Evolutionary conservation across 2,113 vertebrate species (phyloP), one percentile per base, ranked within the genome.

Genomic region (Helogale parvula): DNA sequence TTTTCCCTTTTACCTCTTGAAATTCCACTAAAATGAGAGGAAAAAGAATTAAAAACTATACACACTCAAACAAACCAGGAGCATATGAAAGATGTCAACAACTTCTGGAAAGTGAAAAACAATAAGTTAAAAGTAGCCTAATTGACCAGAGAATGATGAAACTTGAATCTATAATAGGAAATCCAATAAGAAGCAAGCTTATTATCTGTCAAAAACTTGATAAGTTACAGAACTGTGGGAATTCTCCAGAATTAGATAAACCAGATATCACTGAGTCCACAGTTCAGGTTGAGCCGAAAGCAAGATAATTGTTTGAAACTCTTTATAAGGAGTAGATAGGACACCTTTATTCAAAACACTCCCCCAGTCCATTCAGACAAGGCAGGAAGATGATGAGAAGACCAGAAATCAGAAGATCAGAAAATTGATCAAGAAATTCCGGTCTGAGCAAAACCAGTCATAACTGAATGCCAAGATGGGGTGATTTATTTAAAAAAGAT

Each of bases 41-140:
- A 80, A 96, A 91, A 41, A 7, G 21, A 88, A 52, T 88, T 80
- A 74, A 88, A 96, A 92, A 71, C 21, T 45, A 80, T 63, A 77
- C 45, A 33, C 27, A 77, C 74, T 52, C 19, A 47, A 15, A 3
- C n/a, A 82, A 71, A 7, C 13, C 27, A 29, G 47, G 35, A 93
- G 83, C 50, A 85, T 71, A 71, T 86, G 57, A 90, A 7, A 76
- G 38, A 93, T 41, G 5, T 93, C 72, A 89, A 81, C 33, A 84
- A 95, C 93, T 92, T 90, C 35, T 71, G 87, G 88, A 93, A 81
- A 41, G 50, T 96, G 83, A 84, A 90, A 85, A 81, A 57, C 86
- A 88, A 71, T 88, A 79, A 93, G 38, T 85, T 12, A 74, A 41
- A 66, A 92, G 19, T 60, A 57, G 15, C 27, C 47, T 85, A 93